Evolutionary conservation across 2,113 vertebrate genomes (phyloP).

Genomic region (Tetrax tetrax): DNA sequence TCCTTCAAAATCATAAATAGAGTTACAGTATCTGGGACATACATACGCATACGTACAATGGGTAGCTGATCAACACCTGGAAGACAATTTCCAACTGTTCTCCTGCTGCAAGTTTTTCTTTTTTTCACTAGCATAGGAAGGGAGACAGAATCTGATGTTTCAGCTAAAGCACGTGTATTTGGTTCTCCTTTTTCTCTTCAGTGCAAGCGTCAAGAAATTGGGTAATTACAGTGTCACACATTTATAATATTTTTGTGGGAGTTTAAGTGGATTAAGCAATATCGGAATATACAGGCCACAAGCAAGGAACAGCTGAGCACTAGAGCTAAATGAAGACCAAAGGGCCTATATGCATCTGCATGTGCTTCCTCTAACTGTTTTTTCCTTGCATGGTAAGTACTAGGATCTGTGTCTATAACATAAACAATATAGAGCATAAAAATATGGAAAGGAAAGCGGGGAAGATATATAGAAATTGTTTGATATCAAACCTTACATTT

Average conservation of each 20-base stretch:
- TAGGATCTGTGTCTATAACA: neutral
- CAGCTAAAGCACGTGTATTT: neutral
- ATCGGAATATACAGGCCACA: neutral
- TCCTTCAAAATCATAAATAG: neutral
- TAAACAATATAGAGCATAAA: neutral
- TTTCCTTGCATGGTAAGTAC: neutral
- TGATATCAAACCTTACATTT: neutral
- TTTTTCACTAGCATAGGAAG: neutral
- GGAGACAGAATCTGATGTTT: neutral
- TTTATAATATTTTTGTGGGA: neutral
- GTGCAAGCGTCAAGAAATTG: neutral
- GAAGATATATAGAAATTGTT: neutral
- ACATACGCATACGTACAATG: neutral
- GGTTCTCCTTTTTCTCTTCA: neutral
- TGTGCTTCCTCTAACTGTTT: neutral
- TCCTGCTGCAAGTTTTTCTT: neutral
- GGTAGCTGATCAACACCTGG: neutral
- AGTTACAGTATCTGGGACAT: neutral
- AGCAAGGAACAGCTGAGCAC: neutral
- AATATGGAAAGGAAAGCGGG: neutral
- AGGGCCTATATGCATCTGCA: neutral
- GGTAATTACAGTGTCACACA: neutral
- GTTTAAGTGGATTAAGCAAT: neutral
- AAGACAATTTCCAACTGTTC: neutral
- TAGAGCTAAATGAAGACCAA: neutral